Percentiles rank a stretch among this genome's conserved stretches.
Evolutionary conservation across 2,888 invertebrate species (phyloP).

Genomic region (Andrena hattorfiana): DNA sequence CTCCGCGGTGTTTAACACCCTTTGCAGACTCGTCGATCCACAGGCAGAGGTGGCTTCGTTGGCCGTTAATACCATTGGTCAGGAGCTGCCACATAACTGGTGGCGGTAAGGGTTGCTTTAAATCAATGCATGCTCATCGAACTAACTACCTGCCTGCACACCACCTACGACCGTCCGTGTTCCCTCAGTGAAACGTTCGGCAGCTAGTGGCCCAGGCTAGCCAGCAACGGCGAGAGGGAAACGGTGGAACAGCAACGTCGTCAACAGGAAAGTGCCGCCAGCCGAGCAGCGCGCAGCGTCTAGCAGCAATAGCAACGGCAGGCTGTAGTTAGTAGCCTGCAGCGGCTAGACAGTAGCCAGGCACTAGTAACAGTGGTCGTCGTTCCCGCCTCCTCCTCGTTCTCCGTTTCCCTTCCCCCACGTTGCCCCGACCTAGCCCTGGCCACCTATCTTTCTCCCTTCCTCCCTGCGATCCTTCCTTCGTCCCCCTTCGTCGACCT

Average conservation of each 20-base stretch:
- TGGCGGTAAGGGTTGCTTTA: constrained; percentile 74
- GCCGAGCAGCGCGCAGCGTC: constrained; percentile 40
- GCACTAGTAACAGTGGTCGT: constrained; percentile 34
- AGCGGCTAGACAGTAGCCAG: constrained; percentile 54
- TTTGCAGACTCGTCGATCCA: background rate
- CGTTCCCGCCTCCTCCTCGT: constrained; percentile 44
- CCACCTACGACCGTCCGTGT: constrained; percentile 46
- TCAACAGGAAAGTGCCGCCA: constrained; percentile 41
- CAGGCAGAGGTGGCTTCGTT: no score
- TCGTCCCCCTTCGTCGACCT: constrained; percentile 61
- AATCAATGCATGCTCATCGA: constrained; percentile 76
- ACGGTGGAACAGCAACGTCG: constrained; percentile 39
- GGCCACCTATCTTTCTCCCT: constrained; percentile 46
- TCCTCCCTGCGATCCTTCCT: constrained; percentile 47
- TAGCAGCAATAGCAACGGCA: constrained; percentile 58
- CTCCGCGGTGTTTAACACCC: background rate
- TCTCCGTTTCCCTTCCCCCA: constrained; percentile 66
- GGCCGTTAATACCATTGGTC: background rate
- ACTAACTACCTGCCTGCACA: constrained; percentile 48
- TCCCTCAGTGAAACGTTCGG: constrained; percentile 49
- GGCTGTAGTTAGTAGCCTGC: constrained; percentile 37
- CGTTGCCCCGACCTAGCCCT: constrained; percentile 47
- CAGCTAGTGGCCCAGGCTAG: constrained; percentile 10
- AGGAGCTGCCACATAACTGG: constrained; percentile 50
- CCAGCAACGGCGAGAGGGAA: constrained; percentile 14